phyloP scores from a whole-genome alignment of 2,113 vertebrate species.

The Ariopsis seemanni region DNA sequence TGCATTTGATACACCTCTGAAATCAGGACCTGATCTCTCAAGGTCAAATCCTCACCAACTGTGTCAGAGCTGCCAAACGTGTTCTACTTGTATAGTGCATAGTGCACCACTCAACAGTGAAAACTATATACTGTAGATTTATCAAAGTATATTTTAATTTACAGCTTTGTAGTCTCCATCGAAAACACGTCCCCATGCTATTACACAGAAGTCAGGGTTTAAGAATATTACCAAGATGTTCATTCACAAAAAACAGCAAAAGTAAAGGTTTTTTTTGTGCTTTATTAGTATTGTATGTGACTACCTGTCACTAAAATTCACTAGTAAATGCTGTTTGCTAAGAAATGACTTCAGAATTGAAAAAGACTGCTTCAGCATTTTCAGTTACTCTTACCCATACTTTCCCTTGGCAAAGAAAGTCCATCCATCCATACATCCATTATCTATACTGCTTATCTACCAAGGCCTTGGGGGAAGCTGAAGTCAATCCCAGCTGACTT shows the following conservation, averaged over 20 bases:
- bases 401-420: neutral
- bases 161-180: neutral
- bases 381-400: neutral
- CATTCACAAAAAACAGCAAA: neutral
- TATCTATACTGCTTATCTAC: too few relatives aligned
- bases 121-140: neutral
- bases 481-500: too few relatives aligned
- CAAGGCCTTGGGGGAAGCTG: too few relatives aligned
- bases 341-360: neutral
- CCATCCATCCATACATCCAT: too few relatives aligned
- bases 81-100: neutral
- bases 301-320: neutral
- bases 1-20: constrained; percentile 8
- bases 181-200: neutral
- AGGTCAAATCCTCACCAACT: constrained; percentile 1
- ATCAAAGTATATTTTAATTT: neutral
- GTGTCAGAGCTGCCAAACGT: neutral
- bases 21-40: neutral
- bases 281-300: neutral
- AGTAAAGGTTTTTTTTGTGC: neutral
- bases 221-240: neutral
- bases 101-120: neutral
- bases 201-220: neutral
- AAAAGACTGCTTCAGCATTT: neutral
- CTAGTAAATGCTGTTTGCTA: neutral